Conservation (phyloP, 1,140 invertebrate genomes). For the Scaptomyza pallida region DNA sequence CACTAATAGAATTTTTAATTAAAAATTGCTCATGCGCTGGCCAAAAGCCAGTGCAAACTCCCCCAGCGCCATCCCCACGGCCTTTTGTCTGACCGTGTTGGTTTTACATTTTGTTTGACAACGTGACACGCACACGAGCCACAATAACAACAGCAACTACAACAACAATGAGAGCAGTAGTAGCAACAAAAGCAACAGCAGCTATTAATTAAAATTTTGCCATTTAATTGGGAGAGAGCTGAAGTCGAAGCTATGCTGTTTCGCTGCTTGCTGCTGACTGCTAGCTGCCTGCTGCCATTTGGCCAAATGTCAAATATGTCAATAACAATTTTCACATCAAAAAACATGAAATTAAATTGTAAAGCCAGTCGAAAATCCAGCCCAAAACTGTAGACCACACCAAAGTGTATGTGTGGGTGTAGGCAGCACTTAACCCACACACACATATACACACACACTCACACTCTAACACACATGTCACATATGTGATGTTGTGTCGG, state of each 20-base stretch:
- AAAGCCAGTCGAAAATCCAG: constrained; percentile 38
- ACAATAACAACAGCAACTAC: constrained; percentile 53
- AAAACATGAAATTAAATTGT: constrained; percentile 67
- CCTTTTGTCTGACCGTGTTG: constrained; percentile 45
- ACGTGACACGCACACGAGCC: constrained; percentile 66
- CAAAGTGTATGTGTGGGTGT: constrained; percentile 8
- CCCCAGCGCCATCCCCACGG: not conserved
- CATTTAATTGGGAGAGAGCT: constrained; percentile 61
- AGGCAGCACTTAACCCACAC: constrained; percentile 39
- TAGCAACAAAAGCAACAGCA: constrained; percentile 22
- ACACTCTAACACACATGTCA: constrained; percentile 7
- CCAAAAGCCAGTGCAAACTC: constrained; percentile 28
- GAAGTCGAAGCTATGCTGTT: constrained; percentile 8
- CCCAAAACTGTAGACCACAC: constrained; percentile 16
- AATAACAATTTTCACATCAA: constrained; percentile 71
- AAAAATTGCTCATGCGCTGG: constrained; percentile 61
- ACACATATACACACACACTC: constrained; percentile 1
- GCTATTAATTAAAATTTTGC: constrained; percentile 80
- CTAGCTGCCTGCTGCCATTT: constrained; percentile 12
- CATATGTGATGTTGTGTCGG: constrained; percentile 6
- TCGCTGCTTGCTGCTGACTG: constrained; percentile 8
- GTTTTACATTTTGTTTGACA: constrained; percentile 65
- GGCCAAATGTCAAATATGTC: constrained; percentile 74
- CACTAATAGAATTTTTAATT: constrained; percentile 82
- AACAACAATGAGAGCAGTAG: constrained; percentile 2